These are phyloP conservation scores for Epirrhoe tristata DNA, from an alignment of 2,888 invertebrate species.

Conservation along the genomic window DNA sequence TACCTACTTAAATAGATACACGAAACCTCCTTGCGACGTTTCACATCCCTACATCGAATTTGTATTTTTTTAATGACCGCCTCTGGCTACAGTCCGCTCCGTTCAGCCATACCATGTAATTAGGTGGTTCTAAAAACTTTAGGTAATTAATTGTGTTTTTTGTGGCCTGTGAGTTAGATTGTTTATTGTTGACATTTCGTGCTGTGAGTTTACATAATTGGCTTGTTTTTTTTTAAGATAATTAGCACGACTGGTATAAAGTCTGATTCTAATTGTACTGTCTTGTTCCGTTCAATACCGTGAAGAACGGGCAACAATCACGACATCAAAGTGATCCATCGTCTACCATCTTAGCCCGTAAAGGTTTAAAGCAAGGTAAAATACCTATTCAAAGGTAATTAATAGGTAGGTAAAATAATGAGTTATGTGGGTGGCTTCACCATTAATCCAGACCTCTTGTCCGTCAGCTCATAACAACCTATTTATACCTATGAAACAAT, in stretches of 20 bases:
- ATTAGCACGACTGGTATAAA: too few relatives aligned
- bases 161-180: constrained; percentile 70
- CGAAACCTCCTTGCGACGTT: not conserved
- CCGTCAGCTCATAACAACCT: constrained; percentile 18
- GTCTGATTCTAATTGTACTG: too few relatives aligned
- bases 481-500: constrained; percentile 43
- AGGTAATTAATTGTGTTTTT: constrained; percentile 77
- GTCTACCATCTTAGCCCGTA: not conserved
- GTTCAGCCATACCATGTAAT: constrained; percentile 74
- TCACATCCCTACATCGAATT: constrained; percentile 44
- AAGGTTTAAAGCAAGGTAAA: not conserved
- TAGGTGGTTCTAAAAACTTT: constrained; percentile 75
- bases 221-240: not conserved
- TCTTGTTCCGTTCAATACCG: too few relatives aligned
- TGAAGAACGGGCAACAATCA: too few relatives aligned
- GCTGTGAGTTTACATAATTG: constrained; percentile 62
- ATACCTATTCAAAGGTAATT: not conserved
- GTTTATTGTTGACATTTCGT: constrained; percentile 77
- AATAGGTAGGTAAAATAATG: not conserved
- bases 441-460: constrained; percentile 16
- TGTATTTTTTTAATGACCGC: constrained; percentile 59
- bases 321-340: too few relatives aligned
- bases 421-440: constrained; percentile 16
- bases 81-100: constrained; percentile 53
- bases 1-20: too few relatives aligned